Conservation (phyloP, 2,888 invertebrate genomes). For the Hetaerina titia region DNA sequence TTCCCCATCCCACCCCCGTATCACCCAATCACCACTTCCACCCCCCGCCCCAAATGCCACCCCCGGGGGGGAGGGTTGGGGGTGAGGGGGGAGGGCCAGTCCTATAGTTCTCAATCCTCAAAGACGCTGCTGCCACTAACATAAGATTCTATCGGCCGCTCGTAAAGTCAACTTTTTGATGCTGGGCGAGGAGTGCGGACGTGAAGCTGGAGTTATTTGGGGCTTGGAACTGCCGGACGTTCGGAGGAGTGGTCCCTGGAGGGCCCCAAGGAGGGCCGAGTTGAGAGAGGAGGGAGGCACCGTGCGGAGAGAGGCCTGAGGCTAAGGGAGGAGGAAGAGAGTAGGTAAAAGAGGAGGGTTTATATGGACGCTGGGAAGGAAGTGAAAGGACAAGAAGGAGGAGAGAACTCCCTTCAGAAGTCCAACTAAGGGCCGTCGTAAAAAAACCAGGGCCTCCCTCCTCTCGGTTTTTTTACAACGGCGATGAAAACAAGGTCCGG, state of each 20-base stretch:
- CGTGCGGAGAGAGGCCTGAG: neutral
- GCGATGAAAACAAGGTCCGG: slow-evolving; percentile 25
- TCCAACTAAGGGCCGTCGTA: slow-evolving; percentile 12
- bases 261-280: neutral
- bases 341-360: neutral
- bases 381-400: neutral
- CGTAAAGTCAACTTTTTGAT: slow-evolving; percentile 27
- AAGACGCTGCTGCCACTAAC: slow-evolving; percentile 3
- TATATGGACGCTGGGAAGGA: neutral
- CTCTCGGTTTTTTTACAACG: neutral
- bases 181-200: neutral
- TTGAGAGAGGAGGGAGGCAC: neutral
- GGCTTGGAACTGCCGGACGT: neutral
- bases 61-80: neutral
- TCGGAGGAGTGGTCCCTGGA: neutral
- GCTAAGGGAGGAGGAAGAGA: neutral
- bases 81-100: neutral
- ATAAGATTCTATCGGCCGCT: slow-evolving; percentile 31
- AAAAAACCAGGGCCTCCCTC: neutral
- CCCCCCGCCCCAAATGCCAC: no score
- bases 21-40: neutral
- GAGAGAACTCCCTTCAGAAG: neutral
- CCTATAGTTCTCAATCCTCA: neutral
- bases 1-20: neutral
- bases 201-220: slow-evolving; percentile 26